These are phyloP conservation scores for Semaprochilodus insignis DNA, from an alignment of 2,797 vertebrate genomes.

Conservation along the genomic window DNA sequence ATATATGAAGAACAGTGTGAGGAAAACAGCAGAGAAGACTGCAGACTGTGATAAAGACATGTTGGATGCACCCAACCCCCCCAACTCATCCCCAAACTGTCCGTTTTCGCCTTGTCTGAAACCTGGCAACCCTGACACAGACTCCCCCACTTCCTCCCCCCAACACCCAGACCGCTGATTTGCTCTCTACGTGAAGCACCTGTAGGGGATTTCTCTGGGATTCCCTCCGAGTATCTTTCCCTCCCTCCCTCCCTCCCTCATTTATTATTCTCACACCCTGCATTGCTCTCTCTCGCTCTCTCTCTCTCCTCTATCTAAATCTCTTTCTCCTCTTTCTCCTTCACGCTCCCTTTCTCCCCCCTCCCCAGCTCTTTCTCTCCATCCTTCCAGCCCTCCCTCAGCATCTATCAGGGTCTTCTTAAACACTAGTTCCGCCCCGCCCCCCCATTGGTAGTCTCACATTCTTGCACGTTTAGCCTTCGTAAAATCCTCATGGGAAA, in stretches of 20 bases:
- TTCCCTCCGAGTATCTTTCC: constrained; percentile 9
- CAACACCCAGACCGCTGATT: neutral
- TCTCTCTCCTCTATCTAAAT: no score
- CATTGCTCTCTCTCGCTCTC: neutral
- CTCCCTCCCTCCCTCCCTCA: neutral
- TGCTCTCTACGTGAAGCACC: constrained; percentile 22
- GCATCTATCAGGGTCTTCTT: constrained; percentile 53
- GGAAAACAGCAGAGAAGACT: no score
- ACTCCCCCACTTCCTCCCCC: no score
- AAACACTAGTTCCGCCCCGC: constrained; percentile 27
- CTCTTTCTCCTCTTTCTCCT: constrained; percentile 27
- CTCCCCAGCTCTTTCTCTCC: constrained; percentile 17
- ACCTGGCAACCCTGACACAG: no score
- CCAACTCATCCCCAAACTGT: no score
- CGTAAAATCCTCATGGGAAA: constrained; percentile 41
- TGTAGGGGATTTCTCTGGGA: constrained; percentile 41
- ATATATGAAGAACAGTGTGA: no score
- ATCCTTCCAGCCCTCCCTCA: neutral
- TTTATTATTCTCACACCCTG: neutral
- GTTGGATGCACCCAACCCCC: no score
- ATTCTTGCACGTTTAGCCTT: constrained; percentile 42
- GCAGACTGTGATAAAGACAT: no score
- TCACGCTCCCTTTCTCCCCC: constrained; percentile 22
- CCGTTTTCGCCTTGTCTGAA: no score
- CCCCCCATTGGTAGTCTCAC: constrained; percentile 43